Evolutionary conservation across 2,113 vertebrate genomes (phyloP).

Genomic region (Lipotes vexillifer): DNA sequence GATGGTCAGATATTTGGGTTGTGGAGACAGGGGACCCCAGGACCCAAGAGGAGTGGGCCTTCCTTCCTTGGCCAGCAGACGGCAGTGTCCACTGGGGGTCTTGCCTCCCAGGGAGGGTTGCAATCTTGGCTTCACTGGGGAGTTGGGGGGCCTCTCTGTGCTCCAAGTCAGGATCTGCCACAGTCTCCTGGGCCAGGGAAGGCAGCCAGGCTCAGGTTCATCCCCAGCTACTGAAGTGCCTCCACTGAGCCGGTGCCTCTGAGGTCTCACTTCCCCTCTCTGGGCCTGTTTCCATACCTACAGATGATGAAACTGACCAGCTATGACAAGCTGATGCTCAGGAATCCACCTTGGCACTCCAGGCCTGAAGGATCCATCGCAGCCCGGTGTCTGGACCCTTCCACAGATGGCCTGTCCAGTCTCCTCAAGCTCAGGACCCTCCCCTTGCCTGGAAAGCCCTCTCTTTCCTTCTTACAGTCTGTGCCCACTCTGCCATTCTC

Average conservation of each 20-base stretch:
- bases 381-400: no score
- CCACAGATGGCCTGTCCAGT: not conserved
- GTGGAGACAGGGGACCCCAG: no score
- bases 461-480: not conserved
- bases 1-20: no score
- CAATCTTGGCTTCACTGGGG: not conserved
- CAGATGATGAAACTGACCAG: not conserved
- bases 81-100: not conserved
- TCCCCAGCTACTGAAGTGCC: not conserved
- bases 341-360: not conserved
- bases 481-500: no score
- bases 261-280: not conserved
- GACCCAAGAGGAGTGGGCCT: not conserved
- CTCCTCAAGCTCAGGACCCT: not conserved
- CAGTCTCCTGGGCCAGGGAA: not conserved
- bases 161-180: no score
- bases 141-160: not conserved
- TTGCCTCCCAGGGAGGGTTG: not conserved
- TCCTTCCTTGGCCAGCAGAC: not conserved
- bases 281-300: not conserved
- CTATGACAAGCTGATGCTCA: not conserved
- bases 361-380: not conserved
- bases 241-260: not conserved
- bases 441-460: not conserved
- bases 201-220: not conserved